Evolutionary conservation across 1,140 invertebrate species (phyloP).

Genomic region (Carposina sasakii): DNA sequence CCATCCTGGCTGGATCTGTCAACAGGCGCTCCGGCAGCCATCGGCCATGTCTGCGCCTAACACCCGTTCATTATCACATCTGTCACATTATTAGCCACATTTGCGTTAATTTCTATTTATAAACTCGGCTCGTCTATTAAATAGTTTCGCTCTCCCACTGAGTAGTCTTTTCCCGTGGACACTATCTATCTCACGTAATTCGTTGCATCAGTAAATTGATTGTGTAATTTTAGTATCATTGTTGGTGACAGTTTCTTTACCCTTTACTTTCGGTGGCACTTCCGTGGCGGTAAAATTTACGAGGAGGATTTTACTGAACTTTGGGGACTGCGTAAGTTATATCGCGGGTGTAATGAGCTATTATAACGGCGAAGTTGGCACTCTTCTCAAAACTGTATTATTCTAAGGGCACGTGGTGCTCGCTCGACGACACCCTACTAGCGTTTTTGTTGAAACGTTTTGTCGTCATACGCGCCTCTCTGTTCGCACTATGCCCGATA

Average conservation of each 20-base stretch:
- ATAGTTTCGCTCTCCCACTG: neutral
- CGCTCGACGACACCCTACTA: slow-evolving; percentile 18
- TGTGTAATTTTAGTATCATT: no score
- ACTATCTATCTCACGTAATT: no score
- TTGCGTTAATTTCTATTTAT: slow-evolving; percentile 10
- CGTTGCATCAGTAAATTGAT: no score
- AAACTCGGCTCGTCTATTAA: no score
- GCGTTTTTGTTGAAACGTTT: slow-evolving; percentile 4
- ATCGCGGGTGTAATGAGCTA: slow-evolving; percentile 36
- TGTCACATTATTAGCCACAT: slow-evolving; percentile 24
- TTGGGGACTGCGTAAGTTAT: slow-evolving; percentile 37
- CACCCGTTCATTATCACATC: slow-evolving; percentile 51
- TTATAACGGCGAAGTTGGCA: slow-evolving; percentile 45
- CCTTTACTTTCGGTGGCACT: no score
- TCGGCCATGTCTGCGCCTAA: slow-evolving; percentile 41
- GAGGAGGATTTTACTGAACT: slow-evolving; percentile 35
- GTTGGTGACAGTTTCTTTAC: no score
- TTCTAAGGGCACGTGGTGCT: slow-evolving; percentile 35
- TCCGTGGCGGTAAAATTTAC: slow-evolving; percentile 35
- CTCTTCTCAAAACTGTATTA: slow-evolving; percentile 23
- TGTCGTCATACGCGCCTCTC: neutral
- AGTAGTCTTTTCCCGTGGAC: no score
- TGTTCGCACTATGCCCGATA: neutral
- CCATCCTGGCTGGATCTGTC: slow-evolving; percentile 40
- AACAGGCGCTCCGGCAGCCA: slow-evolving; percentile 31